A percentile compares a stretch with the other conserved stretches of the same genome.
Conservation (phyloP, 2,797 vertebrate genomes). For the Argentina silus region DNA sequence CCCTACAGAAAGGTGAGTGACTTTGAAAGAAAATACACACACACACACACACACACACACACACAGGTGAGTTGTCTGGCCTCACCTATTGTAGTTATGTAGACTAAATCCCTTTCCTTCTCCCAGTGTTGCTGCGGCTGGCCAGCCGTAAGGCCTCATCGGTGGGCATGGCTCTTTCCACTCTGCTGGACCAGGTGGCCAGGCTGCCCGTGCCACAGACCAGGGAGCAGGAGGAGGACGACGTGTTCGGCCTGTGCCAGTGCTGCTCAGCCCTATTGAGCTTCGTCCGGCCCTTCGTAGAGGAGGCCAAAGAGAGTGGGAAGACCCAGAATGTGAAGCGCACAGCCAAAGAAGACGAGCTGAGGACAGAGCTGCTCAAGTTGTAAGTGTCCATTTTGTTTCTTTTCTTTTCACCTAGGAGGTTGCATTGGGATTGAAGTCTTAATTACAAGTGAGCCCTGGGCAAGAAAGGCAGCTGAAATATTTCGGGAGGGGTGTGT, state of each 20-base stretch:
- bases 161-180: constrained; percentile 88
- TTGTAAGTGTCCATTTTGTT: constrained; percentile 81
- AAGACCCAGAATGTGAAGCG: constrained; percentile 46
- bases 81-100: not conserved
- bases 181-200: constrained; percentile 86
- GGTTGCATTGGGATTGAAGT: not conserved
- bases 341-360: constrained; percentile 72
- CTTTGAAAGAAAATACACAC: not conserved
- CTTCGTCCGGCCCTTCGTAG: constrained; percentile 88
- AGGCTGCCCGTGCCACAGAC: constrained; percentile 88
- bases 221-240: constrained; percentile 87
- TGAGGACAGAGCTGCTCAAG: constrained; percentile 88
- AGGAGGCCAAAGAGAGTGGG: constrained; percentile 76
- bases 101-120: not conserved
- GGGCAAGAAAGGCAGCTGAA: not conserved
- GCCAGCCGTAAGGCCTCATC: constrained; percentile 87
- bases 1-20: constrained; percentile 87
- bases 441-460: no score
- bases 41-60: not conserved
- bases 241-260: constrained; percentile 83
- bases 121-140: constrained; percentile 86
- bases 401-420: not conserved
- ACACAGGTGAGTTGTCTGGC: not conserved
- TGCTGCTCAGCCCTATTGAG: constrained; percentile 83
- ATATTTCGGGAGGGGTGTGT: no score